These are phyloP conservation scores for Pandemis corylana DNA, from an alignment of 2,888 invertebrate genomes.

Conservation along the genomic window DNA sequence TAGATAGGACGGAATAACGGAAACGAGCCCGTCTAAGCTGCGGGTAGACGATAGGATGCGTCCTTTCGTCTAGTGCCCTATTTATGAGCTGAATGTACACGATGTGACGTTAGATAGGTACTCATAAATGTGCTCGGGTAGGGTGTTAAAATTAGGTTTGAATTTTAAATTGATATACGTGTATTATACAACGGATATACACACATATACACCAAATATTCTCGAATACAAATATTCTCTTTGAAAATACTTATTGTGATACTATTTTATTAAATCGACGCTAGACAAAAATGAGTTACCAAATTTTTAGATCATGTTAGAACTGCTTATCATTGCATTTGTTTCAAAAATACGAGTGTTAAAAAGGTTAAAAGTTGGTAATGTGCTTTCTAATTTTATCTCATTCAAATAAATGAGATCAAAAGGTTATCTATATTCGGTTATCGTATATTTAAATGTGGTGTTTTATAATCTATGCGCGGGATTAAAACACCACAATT, in stretches of 20 bases:
- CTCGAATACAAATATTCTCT: too few species aligned
- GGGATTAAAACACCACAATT: conserved; percentile 36
- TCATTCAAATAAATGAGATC: conserved; percentile 25
- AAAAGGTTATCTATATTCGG: conserved; percentile 23
- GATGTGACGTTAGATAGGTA: conserved; percentile 45
- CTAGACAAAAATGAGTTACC: background rate
- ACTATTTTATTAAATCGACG: background rate
- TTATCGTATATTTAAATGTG: conserved; percentile 30
- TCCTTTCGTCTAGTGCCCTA: conserved; percentile 71
- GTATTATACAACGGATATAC: too few species aligned
- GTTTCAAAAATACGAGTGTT: conserved; percentile 11
- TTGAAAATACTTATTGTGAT: background rate
- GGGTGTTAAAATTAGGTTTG: conserved; percentile 36
- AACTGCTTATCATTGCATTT: background rate
- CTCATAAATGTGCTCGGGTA: conserved; percentile 46
- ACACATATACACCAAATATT: too few species aligned
- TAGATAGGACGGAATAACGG: conserved; percentile 51
- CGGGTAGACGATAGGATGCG: conserved; percentile 65
- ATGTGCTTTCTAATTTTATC: conserved; percentile 21
- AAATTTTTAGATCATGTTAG: background rate
- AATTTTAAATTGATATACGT: background rate
- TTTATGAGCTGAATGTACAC: conserved; percentile 62
- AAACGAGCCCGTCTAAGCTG: conserved; percentile 60
- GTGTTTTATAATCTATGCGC: conserved; percentile 33
- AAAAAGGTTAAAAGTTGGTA: conserved; percentile 14